Percentiles rank a stretch among this genome's conserved stretches.
These are phyloP conservation scores for Baryphthengus martii DNA, from an alignment of 2,113 vertebrate genomes.

Conservation along the genomic window DNA sequence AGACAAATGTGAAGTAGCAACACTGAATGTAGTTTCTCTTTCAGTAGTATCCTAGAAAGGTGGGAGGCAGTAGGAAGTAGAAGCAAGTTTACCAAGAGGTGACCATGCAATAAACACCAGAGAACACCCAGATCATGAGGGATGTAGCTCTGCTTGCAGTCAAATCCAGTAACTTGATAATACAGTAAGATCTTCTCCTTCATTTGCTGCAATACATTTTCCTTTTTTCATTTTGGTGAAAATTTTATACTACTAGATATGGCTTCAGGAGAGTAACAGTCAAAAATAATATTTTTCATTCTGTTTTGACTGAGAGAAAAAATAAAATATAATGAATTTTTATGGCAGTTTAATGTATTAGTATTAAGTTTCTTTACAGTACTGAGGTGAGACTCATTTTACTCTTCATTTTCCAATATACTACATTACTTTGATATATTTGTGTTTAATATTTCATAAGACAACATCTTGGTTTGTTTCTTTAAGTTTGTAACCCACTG, in stretches of 20 bases:
- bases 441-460: neutral
- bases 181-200: neutral
- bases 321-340: neutral
- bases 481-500: neutral
- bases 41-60: neutral
- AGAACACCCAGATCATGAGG: neutral
- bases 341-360: neutral
- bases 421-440: neutral
- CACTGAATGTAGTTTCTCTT: neutral
- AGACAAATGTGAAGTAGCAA: neutral
- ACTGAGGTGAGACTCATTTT: neutral
- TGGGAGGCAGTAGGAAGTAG: neutral
- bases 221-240: neutral
- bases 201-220: neutral
- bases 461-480: neutral
- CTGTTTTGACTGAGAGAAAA: neutral
- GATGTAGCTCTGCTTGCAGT: neutral
- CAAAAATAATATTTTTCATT: neutral
- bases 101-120: neutral
- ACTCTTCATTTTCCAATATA: neutral
- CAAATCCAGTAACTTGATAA: neutral
- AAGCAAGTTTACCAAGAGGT: neutral
- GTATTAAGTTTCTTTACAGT: neutral
- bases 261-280: neutral
- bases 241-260: neutral